Base-by-base conservation (phyloP, 23 tunicate genomes). In the Styela clava region DNA sequence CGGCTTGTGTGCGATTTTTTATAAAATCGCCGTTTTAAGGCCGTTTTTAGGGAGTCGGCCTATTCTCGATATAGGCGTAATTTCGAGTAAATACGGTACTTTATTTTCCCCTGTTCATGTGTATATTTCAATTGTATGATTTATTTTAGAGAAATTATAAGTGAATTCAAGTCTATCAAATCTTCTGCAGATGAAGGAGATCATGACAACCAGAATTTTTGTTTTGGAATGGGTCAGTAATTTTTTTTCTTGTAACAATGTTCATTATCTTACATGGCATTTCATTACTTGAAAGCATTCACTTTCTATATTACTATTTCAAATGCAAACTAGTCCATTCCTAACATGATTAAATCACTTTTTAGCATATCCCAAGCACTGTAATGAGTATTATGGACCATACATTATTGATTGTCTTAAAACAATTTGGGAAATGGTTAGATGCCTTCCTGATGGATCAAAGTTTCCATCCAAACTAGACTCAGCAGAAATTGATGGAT, bases 381-480 rank as follows among this genome's bases (percentile, higher is more conserved):
- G 81, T 76, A 44, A 22, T 22, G 25, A 76, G 44, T 76, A 2
- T 1, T 35, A 35, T 27, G 81, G 81, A 7, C 81, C 81, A 19
- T 29, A 35, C 16, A 23, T 26, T 26, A 76, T 76, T 21, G 65
- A 51, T 0, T 76, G 81, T 44, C 31, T 76, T 16, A 29, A 25
- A 16, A 76, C 63, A 25, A 44, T 76, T 21, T 76, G 81, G 81
- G 31, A 76, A 21, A 7, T 24, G 35, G 52, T 44, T 5, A 52
- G 9, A 20, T 76, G 81, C 24, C 81, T 76, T 76, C 78, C 67
- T 23, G 78, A 69, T 0, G 85, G 85, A 24, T 37, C 76, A 21
- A 31, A 70, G 12, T 31, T 35, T 69, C 85, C 85, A 34, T 35
- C 1, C 33, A 76, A 36, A 35, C 65, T 25, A 7, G 52, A 76